A percentile compares a stretch with the other conserved stretches of the same genome.
These are phyloP conservation scores for Theocolax elegans DNA, from an alignment of 1,140 invertebrate species.

Conservation along the genomic window DNA sequence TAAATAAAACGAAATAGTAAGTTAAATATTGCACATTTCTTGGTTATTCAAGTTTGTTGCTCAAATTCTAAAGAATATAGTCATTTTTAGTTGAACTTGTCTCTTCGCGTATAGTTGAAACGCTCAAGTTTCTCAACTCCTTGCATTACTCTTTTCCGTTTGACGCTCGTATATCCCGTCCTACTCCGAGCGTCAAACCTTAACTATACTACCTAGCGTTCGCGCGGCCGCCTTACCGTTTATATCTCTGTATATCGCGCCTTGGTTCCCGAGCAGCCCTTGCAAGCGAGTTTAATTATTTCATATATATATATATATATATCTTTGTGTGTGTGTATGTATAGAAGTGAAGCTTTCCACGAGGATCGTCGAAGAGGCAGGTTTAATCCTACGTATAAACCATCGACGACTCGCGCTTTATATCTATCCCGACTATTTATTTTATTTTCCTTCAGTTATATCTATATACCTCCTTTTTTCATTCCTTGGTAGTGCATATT, in stretches of 20 bases:
- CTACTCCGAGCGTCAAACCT: conserved; percentile 16
- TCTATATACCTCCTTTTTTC: no score
- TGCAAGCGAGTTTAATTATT: conserved; percentile 53
- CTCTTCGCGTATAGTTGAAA: no score
- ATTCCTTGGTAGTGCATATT: no score
- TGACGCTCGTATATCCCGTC: no score
- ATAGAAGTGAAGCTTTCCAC: not conserved
- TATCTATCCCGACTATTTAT: not conserved
- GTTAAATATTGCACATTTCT: no score
- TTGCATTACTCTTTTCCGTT: conserved; percentile 2
- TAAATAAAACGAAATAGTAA: no score
- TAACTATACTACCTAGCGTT: conserved; percentile 33
- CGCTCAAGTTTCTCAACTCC: conserved; percentile 32
- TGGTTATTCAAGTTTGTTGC: no score
- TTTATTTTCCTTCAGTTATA: no score
- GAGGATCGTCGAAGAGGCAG: conserved; percentile 14
- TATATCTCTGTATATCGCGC: conserved; percentile 32
- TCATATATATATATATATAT: conserved; percentile 44
- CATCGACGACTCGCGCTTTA: conserved; percentile 20
- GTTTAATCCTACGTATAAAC: conserved; percentile 25
- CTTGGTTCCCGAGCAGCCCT: conserved; percentile 8
- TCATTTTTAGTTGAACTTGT: not conserved
- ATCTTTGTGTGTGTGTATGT: not conserved
- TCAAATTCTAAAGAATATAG: no score
- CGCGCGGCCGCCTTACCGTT: conserved; percentile 17